Percentiles rank a stretch among this genome's conserved stretches.
phyloP scores from a whole-genome alignment of 2,797 vertebrate species.

The Xiphorhynchus erythropygius region DNA sequence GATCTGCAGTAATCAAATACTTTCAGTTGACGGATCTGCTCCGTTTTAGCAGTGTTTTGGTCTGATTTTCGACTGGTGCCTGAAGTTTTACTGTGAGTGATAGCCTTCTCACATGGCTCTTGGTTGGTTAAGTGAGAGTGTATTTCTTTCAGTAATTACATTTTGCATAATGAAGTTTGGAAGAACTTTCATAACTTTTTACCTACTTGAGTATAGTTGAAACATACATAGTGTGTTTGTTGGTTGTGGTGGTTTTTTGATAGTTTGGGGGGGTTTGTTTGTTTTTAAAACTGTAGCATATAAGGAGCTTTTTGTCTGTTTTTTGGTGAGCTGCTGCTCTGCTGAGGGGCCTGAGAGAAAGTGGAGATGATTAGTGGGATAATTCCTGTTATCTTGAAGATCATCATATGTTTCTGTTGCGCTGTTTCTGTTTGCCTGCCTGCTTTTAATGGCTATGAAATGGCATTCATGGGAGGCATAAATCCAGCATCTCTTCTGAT shows the following conservation, averaged over 20 bases:
- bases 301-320: neutral
- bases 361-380: neutral
- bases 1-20: neutral
- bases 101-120: neutral
- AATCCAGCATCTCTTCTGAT: neutral
- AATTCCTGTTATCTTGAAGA: neutral
- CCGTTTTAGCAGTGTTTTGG: neutral
- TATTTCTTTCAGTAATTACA: neutral
- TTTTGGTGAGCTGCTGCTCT: neutral
- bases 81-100: neutral
- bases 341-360: neutral
- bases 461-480: neutral
- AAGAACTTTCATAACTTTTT: neutral
- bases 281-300: neutral
- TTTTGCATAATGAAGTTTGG: neutral
- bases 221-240: neutral
- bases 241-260: fast-evolving
- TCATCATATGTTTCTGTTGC: fast-evolving
- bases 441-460: neutral
- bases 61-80: neutral
- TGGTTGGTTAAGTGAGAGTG: neutral
- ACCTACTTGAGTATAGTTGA: neutral
- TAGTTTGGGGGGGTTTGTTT: neutral
- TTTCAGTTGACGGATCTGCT: neutral
- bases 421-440: neutral